Percentiles rank a stretch among this genome's conserved stretches.
Conservation (phyloP, 2,797 vertebrate genomes). For the Poeciliopsis turneri region DNA sequence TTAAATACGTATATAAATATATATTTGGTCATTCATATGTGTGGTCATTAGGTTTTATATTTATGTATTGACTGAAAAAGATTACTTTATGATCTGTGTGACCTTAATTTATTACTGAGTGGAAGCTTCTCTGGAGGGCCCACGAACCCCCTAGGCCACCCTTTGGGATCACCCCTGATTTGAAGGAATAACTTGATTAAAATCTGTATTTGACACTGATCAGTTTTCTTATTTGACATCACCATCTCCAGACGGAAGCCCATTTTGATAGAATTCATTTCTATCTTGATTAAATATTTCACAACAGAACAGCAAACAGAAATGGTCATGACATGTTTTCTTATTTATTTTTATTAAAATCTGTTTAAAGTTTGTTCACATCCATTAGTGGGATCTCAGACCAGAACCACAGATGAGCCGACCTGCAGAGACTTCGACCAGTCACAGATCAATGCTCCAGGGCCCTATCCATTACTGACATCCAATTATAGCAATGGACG, state of each 20-base stretch:
- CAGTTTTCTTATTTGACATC: not conserved
- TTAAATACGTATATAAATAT: too few species aligned
- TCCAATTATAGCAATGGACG: conserved; percentile 73
- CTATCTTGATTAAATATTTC: not conserved
- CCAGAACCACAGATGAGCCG: conserved; percentile 12
- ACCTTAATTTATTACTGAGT: too few species aligned
- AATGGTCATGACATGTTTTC: not conserved
- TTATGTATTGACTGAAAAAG: too few species aligned
- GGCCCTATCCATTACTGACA: conserved; percentile 74
- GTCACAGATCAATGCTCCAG: conserved; percentile 68
- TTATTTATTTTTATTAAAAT: not conserved
- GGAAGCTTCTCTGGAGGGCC: not conserved
- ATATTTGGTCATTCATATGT: too few species aligned
- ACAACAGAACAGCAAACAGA: not conserved
- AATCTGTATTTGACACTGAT: not conserved
- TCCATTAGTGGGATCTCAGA: conserved; percentile 41
- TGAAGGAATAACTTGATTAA: not conserved
- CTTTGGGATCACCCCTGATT: not conserved
- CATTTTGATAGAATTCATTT: not conserved
- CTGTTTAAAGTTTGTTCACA: not conserved
- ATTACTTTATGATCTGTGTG: not conserved
- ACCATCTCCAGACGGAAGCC: not conserved
- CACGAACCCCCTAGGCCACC: too few species aligned
- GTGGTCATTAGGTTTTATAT: not conserved
- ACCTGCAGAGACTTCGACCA: conserved; percentile 58